phyloP scores from a whole-genome alignment of 1,140 invertebrate species.

The Drosophila dunni region DNA sequence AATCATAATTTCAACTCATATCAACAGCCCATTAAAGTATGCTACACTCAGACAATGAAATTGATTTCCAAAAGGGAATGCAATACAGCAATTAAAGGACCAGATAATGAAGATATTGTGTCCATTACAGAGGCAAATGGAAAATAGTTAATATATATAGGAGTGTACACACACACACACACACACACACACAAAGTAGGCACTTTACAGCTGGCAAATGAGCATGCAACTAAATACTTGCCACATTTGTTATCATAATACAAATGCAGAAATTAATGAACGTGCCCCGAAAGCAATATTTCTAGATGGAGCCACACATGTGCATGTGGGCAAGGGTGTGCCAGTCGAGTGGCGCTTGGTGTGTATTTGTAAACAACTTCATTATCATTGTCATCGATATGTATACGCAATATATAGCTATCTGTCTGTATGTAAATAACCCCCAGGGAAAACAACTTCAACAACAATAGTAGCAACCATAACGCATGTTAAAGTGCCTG shows the following conservation, averaged over 20 bases:
- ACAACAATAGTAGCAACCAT: slow-evolving; percentile 8
- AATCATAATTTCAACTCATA: too few species aligned
- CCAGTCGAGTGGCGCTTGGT: neutral
- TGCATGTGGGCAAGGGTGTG: neutral
- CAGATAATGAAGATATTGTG: neutral
- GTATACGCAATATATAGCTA: neutral
- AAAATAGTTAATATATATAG: slow-evolving; percentile 9
- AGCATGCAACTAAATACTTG: slow-evolving; percentile 27
- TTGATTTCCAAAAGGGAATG: neutral
- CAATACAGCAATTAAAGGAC: neutral
- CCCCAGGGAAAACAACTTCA: slow-evolving; percentile 11
- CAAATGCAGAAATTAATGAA: slow-evolving; percentile 10
- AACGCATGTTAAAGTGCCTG: slow-evolving; percentile 46
- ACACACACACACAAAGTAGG: slow-evolving; percentile 15
- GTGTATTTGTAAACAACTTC: slow-evolving; percentile 8
- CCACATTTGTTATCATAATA: slow-evolving; percentile 7
- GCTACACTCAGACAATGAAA: neutral
- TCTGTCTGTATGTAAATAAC: slow-evolving; percentile 1
- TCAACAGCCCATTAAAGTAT: too few species aligned
- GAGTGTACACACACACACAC: neutral
- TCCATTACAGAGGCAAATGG: slow-evolving; percentile 2
- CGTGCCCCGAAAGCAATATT: slow-evolving; percentile 33
- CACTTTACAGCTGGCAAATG: slow-evolving; percentile 38
- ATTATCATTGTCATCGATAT: slow-evolving; percentile 48
- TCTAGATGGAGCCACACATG: neutral